These are phyloP conservation scores for Phymastichus coffea DNA, from an alignment of 1,140 invertebrate species.

Conservation along the genomic window DNA sequence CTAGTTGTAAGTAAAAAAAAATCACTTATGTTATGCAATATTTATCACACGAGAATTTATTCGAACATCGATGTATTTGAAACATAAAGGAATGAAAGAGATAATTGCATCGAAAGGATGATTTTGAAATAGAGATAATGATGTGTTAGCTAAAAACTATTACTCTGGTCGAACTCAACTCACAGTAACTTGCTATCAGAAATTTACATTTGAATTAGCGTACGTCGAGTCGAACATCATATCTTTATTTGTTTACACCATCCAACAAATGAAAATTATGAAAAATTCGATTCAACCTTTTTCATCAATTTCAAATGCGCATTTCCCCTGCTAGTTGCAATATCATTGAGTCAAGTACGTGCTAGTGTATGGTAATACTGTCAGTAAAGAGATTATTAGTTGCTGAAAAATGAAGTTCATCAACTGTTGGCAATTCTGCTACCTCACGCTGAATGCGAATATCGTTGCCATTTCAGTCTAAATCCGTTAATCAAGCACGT, in stretches of 20 bases:
- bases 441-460: neutral
- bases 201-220: too few species aligned
- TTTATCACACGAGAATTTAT: constrained; percentile 14
- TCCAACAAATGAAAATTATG: too few species aligned
- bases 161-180: constrained; percentile 39
- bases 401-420: constrained; percentile 37
- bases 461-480: neutral
- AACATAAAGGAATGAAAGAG: neutral
- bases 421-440: neutral
- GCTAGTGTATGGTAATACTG: constrained; percentile 54
- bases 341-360: constrained; percentile 45
- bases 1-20: neutral
- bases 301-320: too few species aligned
- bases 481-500: neutral
- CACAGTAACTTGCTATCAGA: constrained; percentile 29
- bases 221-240: too few species aligned
- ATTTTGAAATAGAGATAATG: constrained; percentile 5
- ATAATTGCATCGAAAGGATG: neutral
- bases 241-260: too few species aligned
- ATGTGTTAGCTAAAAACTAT: constrained; percentile 3
- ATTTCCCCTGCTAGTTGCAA: too few species aligned
- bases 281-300: too few species aligned
- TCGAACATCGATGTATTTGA: constrained; percentile 1
- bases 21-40: constrained; percentile 3
- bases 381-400: constrained; percentile 52